A percentile compares a stretch with the other conserved stretches of the same genome.
Evolutionary conservation across 2,113 vertebrate species (phyloP).

Genomic region (Phrynocephalus versicolor): DNA sequence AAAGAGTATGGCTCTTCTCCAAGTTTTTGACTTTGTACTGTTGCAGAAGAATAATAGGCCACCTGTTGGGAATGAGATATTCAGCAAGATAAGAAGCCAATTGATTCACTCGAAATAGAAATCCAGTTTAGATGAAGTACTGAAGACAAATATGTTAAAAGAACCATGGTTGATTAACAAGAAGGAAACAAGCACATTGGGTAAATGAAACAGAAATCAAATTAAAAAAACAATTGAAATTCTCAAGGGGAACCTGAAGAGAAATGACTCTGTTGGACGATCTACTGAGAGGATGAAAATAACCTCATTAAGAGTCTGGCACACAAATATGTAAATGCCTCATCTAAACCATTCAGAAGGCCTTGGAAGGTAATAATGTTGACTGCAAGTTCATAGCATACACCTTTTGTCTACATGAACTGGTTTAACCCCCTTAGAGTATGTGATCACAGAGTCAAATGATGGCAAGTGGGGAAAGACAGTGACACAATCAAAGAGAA

Average conservation of each 20-base stretch:
- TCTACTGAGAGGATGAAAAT: neutral
- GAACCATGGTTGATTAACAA: constrained; percentile 24
- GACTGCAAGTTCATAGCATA: constrained; percentile 11
- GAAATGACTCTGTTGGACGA: neutral
- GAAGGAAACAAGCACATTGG: constrained; percentile 32
- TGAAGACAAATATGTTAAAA: neutral
- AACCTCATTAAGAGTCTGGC: constrained; percentile 10
- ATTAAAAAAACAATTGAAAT: constrained; percentile 23
- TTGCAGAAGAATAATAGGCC: neutral
- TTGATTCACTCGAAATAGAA: neutral
- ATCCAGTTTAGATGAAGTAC: neutral
- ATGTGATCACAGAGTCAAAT: neutral
- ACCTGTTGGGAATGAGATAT: constrained; percentile 4
- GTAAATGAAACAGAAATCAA: constrained; percentile 38
- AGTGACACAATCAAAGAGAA: no score
- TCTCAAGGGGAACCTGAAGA: constrained; percentile 28
- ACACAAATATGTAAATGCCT: constrained; percentile 9
- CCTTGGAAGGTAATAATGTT: constrained; percentile 20
- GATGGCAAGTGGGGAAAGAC: no score
- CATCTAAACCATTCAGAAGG: constrained; percentile 25
- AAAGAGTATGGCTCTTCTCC: neutral
- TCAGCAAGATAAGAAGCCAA: neutral
- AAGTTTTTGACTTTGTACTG: neutral
- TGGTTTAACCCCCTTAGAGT: neutral
- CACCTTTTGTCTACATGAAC: neutral